Evolutionary conservation across 2,797 vertebrate species (phyloP).

Genomic region (Channa striata): DNA sequence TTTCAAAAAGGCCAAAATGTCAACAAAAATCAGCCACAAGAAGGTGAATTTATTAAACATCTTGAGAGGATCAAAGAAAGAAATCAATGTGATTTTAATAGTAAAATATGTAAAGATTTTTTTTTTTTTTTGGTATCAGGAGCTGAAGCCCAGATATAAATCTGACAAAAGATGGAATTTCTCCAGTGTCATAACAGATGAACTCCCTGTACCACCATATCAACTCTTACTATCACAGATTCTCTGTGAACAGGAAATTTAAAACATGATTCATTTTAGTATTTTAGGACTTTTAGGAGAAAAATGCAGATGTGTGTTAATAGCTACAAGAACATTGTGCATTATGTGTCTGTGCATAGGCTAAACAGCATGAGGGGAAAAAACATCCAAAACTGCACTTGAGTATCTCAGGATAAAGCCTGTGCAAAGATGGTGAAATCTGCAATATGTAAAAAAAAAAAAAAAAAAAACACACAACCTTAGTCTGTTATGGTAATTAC

Average conservation of each 20-base stretch:
- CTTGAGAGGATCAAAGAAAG: not conserved
- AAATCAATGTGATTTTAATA: constrained; percentile 8
- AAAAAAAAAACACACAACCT: constrained; percentile 4
- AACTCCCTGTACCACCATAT: constrained; percentile 40
- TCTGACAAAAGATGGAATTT: constrained; percentile 32
- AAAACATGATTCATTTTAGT: constrained; percentile 49
- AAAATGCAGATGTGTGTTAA: constrained; percentile 15
- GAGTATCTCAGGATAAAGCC: constrained; percentile 9
- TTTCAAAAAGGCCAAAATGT: constrained; percentile 50
- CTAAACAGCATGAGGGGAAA: not conserved
- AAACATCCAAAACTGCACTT: constrained; percentile 5
- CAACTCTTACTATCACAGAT: constrained; percentile 32
- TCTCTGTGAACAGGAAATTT: constrained; percentile 54
- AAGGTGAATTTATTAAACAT: constrained; percentile 24
- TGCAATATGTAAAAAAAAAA: constrained; percentile 9
- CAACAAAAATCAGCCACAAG: constrained; percentile 37
- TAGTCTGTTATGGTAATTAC: constrained; percentile 25
- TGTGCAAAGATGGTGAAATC: constrained; percentile 6
- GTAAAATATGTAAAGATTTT: constrained; percentile 26
- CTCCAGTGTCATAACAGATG: constrained; percentile 26
- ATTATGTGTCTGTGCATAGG: constrained; percentile 1
- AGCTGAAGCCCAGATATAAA: not conserved
- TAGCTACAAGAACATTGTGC: not conserved
- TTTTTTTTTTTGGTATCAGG: not conserved
- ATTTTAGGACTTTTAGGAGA: constrained; percentile 21